Evolutionary conservation across 1,140 invertebrate species (phyloP), one percentile per base, ranked within the genome.

Genomic region (Leucophenga varia): DNA sequence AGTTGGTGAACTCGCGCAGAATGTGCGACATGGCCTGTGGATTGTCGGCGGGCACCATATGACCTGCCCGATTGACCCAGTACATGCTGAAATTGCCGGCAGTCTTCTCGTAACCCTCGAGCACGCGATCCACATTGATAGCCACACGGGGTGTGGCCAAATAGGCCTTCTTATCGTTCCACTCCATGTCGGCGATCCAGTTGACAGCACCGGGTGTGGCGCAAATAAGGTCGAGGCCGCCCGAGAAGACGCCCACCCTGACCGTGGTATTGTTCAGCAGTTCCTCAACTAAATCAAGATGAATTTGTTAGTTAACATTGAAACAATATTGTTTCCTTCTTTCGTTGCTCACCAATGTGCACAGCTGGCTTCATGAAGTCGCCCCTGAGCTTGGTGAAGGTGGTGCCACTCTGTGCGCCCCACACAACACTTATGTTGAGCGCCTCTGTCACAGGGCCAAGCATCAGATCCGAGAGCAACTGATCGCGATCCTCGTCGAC

Each of bases 351-450:
- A 87, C 84, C 81, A 59, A 84, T 79, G 35, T 85, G 63, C 9
- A 84, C 82, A 18, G 88, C 89, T 10, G 90, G 88, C 64, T 89
- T 90, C 90, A 94, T 93, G 58, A 93, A 93, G 64, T 93, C 91
- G 14, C 52, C 81, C 13, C 44, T 52, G 19, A 90, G 79, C 10
- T 64, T 72, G 25, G 61, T 46, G 70, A 91, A 92, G 1, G 93
- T 89, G 0, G 46, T 18, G 3, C 52, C 51, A 5, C 81, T 80
- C 58, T 86, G 83, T 5, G 57, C 65, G 30, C 82, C 83, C 84
- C 87, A 91, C 6, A 55, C 72, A 1, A 85, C 81, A n/a, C 85
- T 82, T 38, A 88, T 80, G 72, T 74, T 59, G 59, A 91, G 75
- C 6, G 82, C 82, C 39, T 80, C 44, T 49, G 82, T 86, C 1